These are phyloP conservation scores for Leucophora obtusa DNA, from an alignment of 2,888 invertebrate genomes.

Conservation along the genomic window DNA sequence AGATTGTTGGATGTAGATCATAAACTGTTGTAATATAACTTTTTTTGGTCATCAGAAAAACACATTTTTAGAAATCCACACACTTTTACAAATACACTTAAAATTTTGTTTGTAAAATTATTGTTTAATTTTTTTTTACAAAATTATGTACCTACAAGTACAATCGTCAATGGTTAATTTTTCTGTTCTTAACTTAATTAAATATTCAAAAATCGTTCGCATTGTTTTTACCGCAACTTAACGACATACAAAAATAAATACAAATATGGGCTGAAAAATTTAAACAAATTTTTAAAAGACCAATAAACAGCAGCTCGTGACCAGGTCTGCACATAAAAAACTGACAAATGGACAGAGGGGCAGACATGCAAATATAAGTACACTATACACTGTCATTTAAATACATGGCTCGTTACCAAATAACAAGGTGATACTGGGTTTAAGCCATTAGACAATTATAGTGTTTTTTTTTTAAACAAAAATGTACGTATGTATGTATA, in stretches of 20 bases:
- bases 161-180: too few relatives aligned
- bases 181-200: slow-evolving; percentile 38
- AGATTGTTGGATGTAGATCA: too few relatives aligned
- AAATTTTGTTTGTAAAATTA: too few relatives aligned
- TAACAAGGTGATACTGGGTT: slow-evolving; percentile 37
- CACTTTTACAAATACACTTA: too few relatives aligned
- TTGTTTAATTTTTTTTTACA: too few relatives aligned
- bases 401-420: slow-evolving; percentile 49
- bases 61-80: too few relatives aligned
- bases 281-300: slow-evolving; percentile 40
- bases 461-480: slow-evolving; percentile 35
- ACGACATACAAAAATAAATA: slow-evolving; percentile 56
- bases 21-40: too few relatives aligned
- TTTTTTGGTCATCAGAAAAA: too few relatives aligned
- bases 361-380: neutral
- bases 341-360: slow-evolving; percentile 5
- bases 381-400: slow-evolving; percentile 25
- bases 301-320: slow-evolving; percentile 58
- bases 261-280: slow-evolving; percentile 58
- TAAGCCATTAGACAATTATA: slow-evolving; percentile 32
- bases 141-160: neutral
- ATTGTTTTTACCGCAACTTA: slow-evolving; percentile 69
- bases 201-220: slow-evolving; percentile 66
- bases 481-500: slow-evolving; percentile 10
- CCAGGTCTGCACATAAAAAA: slow-evolving; percentile 30